phyloP scores from a whole-genome alignment of 2,797 vertebrate species.

The Peromyscus attwateri region DNA sequence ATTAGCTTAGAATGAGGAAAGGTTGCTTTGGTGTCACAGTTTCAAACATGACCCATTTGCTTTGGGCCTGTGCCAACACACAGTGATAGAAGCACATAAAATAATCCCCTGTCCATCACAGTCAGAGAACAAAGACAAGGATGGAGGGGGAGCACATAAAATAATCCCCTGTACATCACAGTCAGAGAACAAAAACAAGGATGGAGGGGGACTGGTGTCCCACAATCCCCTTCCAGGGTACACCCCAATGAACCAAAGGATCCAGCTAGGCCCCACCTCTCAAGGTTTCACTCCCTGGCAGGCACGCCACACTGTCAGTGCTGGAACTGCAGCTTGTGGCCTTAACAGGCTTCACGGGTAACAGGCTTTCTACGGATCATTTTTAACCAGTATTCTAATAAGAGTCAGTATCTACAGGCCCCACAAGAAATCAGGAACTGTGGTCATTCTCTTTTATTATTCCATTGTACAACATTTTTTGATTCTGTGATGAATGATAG shows the following conservation, averaged over 20 bases:
- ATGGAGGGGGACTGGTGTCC: too few relatives aligned
- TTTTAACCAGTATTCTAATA: conserved; percentile 63
- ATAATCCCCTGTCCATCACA: too few relatives aligned
- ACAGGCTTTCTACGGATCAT: conserved; percentile 42
- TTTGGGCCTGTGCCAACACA: neutral
- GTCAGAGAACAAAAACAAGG: neutral
- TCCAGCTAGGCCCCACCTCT: neutral
- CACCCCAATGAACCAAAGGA: neutral
- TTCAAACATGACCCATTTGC: neutral
- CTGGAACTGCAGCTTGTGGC: conserved; percentile 48
- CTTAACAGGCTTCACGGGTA: conserved; percentile 68
- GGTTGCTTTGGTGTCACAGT: neutral
- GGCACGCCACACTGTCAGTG: neutral
- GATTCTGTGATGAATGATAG: conserved; percentile 73
- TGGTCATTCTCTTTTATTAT: conserved; percentile 74
- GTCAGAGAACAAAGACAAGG: neutral
- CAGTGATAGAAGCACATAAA: neutral
- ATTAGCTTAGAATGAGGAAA: neutral
- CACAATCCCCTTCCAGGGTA: neutral
- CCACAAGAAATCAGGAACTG: conserved; percentile 66
- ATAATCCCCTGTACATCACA: too few relatives aligned
- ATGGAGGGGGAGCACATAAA: rapidly evolving
- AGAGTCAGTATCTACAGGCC: neutral
- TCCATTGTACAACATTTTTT: conserved; percentile 75
- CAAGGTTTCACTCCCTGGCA: too few relatives aligned